phyloP scores from a whole-genome alignment of 2,797 vertebrate species.

The Podarcis siculus region DNA sequence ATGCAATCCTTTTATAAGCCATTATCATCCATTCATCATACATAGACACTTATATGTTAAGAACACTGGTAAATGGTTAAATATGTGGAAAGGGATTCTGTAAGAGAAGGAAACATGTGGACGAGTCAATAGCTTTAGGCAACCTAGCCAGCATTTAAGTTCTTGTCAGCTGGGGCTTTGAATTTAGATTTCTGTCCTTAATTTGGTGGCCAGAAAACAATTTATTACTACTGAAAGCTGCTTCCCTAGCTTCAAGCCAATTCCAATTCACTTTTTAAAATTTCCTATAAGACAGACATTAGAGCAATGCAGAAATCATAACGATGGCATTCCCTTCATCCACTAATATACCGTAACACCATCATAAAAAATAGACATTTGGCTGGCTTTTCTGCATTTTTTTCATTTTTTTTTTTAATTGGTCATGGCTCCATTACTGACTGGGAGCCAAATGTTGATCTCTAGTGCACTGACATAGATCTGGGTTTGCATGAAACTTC shows the following conservation, averaged over 20 bases:
- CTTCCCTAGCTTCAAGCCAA: neutral
- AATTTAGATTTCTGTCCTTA: neutral
- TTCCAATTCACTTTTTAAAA: slow-evolving; percentile 7
- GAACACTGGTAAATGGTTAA: neutral
- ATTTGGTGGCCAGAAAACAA: neutral
- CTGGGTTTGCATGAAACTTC: neutral
- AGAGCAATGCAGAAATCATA: neutral
- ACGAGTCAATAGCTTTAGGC: neutral
- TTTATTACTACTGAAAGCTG: slow-evolving; percentile 12
- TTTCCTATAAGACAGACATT: neutral
- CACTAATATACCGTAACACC: neutral
- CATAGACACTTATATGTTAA: neutral
- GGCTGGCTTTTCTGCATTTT: neutral
- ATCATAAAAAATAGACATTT: neutral
- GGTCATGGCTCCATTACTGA: neutral
- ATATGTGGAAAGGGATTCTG: neutral
- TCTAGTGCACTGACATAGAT: neutral
- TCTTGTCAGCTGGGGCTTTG: neutral
- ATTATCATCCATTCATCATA: neutral
- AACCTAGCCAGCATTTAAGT: neutral
- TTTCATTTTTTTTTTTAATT: too few species aligned
- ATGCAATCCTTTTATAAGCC: neutral
- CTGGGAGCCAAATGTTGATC: slow-evolving; percentile 9
- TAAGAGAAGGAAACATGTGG: neutral
- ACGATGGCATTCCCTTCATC: neutral